These are phyloP conservation scores for Geotrypetes seraphini DNA, from an alignment of 2,797 vertebrate species.

Conservation along the genomic window DNA sequence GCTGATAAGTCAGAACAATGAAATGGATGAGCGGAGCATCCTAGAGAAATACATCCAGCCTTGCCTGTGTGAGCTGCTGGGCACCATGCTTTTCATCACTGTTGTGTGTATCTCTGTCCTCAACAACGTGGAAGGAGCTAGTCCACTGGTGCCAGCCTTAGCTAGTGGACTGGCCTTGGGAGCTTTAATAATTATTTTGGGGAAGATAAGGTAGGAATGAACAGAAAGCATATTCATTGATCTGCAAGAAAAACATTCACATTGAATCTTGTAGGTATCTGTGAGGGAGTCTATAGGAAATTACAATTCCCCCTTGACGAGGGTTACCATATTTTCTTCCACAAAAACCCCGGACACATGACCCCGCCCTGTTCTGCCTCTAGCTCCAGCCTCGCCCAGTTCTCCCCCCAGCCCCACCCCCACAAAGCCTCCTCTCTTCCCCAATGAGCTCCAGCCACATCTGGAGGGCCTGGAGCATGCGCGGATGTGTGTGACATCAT, in stretches of 20 bases:
- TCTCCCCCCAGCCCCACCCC: no score
- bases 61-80: constrained; percentile 52
- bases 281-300: no score
- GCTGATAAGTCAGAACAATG: neutral
- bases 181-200: constrained; percentile 46
- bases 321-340: no score
- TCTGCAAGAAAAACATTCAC: neutral
- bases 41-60: constrained; percentile 54
- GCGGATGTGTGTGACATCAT: no score
- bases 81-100: constrained; percentile 53
- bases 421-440: no score
- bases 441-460: no score
- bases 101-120: constrained; percentile 54
- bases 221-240: neutral
- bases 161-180: constrained; percentile 53
- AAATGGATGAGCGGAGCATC: constrained; percentile 1
- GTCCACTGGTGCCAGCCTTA: constrained; percentile 47
- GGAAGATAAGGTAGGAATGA: constrained; percentile 48
- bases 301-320: no score
- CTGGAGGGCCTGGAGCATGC: no score
- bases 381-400: no score
- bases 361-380: no score
- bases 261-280: no score
- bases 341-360: no score
- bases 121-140: constrained; percentile 15